Base-by-base conservation (phyloP, 2,113 vertebrate species). In the Tyrannus savana region DNA sequence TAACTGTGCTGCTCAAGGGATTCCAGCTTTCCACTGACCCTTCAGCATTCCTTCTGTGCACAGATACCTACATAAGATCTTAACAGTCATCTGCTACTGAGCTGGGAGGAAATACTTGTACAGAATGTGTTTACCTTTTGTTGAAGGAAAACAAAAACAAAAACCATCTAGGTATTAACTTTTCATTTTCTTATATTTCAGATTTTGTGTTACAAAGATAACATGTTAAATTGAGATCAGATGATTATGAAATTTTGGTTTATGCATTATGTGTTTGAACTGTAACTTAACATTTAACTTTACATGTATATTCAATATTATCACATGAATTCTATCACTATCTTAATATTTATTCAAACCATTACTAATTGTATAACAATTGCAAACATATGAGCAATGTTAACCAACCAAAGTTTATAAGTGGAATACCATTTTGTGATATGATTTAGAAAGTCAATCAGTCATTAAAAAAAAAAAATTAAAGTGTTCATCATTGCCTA, bases 351-450 rank as follows among this genome's bases (percentile, higher is more conserved):
- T 82, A 72, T 87, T 82, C 33, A 89, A 80, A 33, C 3, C 7
- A 30, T 50, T 71, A 27, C 6, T 80, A 39, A 55, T 83, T 76
- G 21, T 83, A 46, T 12, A 72, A 83, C 19, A 35, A 55, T 27
- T 91, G 44, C 24, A 96, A 95, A 90, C 49, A 93, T 78, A 46
- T 68, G 89, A 80, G 59, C 67, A 89, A 12, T 66, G 17, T 74
- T 87, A 90, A 68, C n/a, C 47, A 90, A 74, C 17, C 6, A 56
- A 27, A 39, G 6, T 67, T 74, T 71, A 14, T 77, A 89, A 76
- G 31, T 9, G 74, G 23, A 52, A 73, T 62, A 12, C 1, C 13
- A 60, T 88, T 93, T 93, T 7, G 1, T 73, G 25, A 79, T 76
- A 81, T 25, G 49, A 71, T 88, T 76, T 80, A 39, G 49, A 16